A percentile compares a stretch with the other conserved stretches of the same genome.
phyloP scores from a whole-genome alignment of 2,113 vertebrate genomes.

The Mormyrus iriodes region DNA sequence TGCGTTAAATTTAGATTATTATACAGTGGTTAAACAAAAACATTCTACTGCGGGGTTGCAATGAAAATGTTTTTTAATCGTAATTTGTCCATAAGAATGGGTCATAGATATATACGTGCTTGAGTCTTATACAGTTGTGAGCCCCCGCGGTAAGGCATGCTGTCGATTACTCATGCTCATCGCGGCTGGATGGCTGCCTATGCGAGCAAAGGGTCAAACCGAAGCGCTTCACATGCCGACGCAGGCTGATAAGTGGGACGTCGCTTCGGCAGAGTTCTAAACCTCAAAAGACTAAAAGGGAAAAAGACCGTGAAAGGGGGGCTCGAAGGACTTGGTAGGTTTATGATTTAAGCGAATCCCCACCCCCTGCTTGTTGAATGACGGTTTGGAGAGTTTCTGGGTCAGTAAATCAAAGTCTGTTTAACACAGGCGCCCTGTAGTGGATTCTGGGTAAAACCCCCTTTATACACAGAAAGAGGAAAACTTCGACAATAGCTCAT shows the following conservation, averaged over 20 bases:
- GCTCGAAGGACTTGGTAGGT: not conserved
- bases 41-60: not conserved
- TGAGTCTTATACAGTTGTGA: too few relatives aligned
- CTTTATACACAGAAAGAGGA: conserved; percentile 12
- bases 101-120: not conserved
- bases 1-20: not conserved
- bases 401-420: conserved; percentile 56
- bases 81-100: not conserved
- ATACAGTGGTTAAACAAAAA: not conserved
- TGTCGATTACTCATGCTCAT: not conserved
- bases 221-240: conserved; percentile 52
- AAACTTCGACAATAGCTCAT: not conserved
- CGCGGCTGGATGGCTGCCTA: not conserved
- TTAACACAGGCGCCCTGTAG: conserved; percentile 55
- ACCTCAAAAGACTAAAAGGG: conserved; percentile 46
- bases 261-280: conserved; percentile 54
- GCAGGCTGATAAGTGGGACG: conserved; percentile 65
- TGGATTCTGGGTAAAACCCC: conserved; percentile 39
- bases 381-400: conserved; percentile 52
- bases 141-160: not conserved
- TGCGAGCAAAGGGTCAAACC: conserved; percentile 30
- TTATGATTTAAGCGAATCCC: not conserved
- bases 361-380: conserved; percentile 37
- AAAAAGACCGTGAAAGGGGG: conserved; percentile 28
- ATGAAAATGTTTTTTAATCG: not conserved